These are phyloP conservation scores for Leistus spinibarbis DNA, from an alignment of 2,888 invertebrate genomes.

Conservation along the genomic window DNA sequence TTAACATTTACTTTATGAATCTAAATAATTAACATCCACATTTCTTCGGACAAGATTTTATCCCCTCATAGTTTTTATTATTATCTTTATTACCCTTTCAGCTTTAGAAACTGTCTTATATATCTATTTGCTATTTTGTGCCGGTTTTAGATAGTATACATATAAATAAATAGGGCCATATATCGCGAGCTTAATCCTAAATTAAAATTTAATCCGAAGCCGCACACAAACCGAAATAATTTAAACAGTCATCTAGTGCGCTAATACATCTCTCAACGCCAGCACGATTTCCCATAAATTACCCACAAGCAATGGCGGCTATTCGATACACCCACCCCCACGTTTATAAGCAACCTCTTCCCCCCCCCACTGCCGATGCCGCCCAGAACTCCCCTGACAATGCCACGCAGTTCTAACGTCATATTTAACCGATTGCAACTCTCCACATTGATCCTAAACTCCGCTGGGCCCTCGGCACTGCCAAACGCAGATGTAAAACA, in stretches of 20 bases:
- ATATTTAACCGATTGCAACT: too few species aligned
- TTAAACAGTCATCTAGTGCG: conserved; percentile 33
- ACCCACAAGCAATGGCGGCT: conserved; percentile 6
- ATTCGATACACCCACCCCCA: too few species aligned
- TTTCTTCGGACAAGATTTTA: conserved; percentile 14
- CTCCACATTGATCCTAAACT: too few species aligned
- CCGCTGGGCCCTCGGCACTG: too few species aligned
- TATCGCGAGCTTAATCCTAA: conserved; percentile 24
- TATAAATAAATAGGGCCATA: too few species aligned
- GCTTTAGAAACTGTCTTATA: conserved; percentile 30
- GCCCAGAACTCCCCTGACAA: too few species aligned
- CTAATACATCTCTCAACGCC: conserved; percentile 36
- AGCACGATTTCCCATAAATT: conserved; percentile 28
- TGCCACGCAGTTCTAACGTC: too few species aligned
- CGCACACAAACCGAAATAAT: conserved; percentile 33
- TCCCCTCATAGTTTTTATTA: not conserved
- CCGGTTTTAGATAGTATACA: too few species aligned
- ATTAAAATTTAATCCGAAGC: conserved; percentile 38
- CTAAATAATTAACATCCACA: conserved; percentile 37
- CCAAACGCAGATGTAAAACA: too few species aligned
- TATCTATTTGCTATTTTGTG: conserved; percentile 23
- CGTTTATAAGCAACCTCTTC: too few species aligned
- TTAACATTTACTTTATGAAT: conserved; percentile 40
- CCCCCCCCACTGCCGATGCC: not conserved
- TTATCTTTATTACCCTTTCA: too few species aligned